Percentiles rank a stretch among this genome's conserved stretches.
phyloP scores from a whole-genome alignment of 2,888 invertebrate species.

The Agrochola litura region DNA sequence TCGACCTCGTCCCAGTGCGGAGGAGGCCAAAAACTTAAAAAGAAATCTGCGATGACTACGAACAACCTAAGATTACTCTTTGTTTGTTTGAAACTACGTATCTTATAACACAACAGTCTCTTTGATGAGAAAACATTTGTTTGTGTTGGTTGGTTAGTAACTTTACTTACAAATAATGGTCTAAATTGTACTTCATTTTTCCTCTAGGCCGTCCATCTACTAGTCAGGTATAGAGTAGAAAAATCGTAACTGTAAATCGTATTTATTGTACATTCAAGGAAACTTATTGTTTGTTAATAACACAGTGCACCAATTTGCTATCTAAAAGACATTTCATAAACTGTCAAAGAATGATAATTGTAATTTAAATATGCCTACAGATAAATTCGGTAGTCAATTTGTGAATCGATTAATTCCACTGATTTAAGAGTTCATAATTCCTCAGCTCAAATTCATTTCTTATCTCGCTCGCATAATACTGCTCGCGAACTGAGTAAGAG shows the following conservation, averaged over 20 bases:
- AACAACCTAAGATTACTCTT: conserved; percentile 34
- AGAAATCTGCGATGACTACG: conserved; percentile 17
- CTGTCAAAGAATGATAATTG: background rate
- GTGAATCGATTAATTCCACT: too few relatives aligned
- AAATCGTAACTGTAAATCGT: too few relatives aligned
- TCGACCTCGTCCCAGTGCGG: background rate
- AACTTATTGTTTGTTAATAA: background rate
- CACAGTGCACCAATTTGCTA: background rate
- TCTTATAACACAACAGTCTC: background rate
- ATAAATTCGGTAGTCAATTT: background rate
- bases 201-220: background rate
- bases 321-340: background rate
- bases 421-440: too few relatives aligned
- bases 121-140: conserved; percentile 31
- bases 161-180: background rate
- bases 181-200: background rate
- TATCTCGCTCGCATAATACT: too few relatives aligned
- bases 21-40: conserved; percentile 14
- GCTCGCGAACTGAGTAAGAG: too few relatives aligned
- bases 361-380: background rate
- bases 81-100: conserved; percentile 28
- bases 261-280: too few relatives aligned
- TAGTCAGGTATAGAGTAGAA: too few relatives aligned
- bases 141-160: conserved; percentile 4
- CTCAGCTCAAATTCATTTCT: too few relatives aligned